Conservation (phyloP, 2,113 vertebrate genomes). For the Martes martes region DNA sequence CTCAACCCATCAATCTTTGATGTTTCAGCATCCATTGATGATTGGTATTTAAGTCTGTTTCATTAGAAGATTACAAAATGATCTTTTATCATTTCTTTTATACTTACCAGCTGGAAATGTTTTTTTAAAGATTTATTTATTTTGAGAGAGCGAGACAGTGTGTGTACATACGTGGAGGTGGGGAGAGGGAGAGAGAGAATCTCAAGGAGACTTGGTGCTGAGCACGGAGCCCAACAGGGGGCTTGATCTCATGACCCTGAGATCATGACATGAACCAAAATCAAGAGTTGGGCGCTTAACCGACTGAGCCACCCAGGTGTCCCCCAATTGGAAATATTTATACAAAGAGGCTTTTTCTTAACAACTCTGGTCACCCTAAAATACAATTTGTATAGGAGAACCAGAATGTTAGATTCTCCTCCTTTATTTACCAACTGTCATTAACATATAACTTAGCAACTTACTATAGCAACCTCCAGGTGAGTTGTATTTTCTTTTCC, state of each 20-base stretch:
- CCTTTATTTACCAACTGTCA: not conserved
- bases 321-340: not conserved
- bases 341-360: not conserved
- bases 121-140: not conserved
- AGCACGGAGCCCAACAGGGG: not conserved
- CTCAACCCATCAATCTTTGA: not conserved
- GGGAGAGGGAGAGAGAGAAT: not conserved
- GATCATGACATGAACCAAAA: not conserved
- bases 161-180: rapidly evolving
- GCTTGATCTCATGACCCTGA: not conserved
- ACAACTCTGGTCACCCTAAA: not conserved
- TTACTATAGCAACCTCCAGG: not conserved
- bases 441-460: not conserved
- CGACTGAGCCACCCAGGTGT: not conserved
- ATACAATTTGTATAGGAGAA: not conserved
- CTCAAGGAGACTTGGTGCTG: not conserved
- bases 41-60: not conserved
- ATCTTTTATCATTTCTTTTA: not conserved
- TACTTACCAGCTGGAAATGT: not conserved
- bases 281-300: not conserved
- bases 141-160: not conserved
- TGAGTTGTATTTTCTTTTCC: not conserved
- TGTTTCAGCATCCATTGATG: not conserved
- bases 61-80: not conserved
- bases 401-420: not conserved